Conservation (phyloP, 2,797 vertebrate genomes). For the Chrosomus eos region DNA sequence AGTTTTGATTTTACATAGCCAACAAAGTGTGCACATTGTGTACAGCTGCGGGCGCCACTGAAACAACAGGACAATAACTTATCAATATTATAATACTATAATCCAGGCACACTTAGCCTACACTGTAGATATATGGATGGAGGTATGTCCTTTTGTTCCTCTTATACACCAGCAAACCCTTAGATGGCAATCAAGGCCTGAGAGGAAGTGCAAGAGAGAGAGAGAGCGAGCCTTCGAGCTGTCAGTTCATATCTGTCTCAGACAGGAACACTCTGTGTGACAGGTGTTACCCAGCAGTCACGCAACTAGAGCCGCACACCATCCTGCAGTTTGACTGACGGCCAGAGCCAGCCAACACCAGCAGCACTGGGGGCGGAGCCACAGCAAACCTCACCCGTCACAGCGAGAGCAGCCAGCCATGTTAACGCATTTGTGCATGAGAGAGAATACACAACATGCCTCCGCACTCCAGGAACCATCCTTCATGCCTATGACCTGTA, state of each 20-base stretch:
- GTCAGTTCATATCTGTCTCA: slow-evolving; percentile 51
- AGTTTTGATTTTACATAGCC: background rate
- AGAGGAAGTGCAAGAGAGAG: slow-evolving; percentile 19
- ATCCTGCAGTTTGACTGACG: slow-evolving; percentile 53
- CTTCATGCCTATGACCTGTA: background rate
- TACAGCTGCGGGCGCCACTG: background rate
- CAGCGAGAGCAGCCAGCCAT: slow-evolving; percentile 30
- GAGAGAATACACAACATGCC: slow-evolving; percentile 31
- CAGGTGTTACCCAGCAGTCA: slow-evolving; percentile 79
- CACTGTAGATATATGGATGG: background rate
- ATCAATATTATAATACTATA: background rate
- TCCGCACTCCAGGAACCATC: background rate
- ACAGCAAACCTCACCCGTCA: slow-evolving; percentile 53
- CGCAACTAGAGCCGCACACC: slow-evolving; percentile 55
- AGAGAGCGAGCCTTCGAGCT: slow-evolving; percentile 19
- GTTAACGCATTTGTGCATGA: slow-evolving; percentile 39
- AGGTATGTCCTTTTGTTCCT: background rate
- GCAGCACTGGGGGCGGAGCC: slow-evolving; percentile 59
- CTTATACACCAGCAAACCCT: background rate
- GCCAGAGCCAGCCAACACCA: slow-evolving; percentile 61
- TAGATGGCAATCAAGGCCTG: slow-evolving; percentile 6
- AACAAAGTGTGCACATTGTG: background rate
- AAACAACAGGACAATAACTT: background rate
- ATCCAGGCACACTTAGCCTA: background rate
- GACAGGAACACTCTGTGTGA: slow-evolving; percentile 65